Evolutionary conservation across 2,888 invertebrate species (phyloP), one percentile per base, ranked within the genome.

Genomic region (Tethea ocularis): DNA sequence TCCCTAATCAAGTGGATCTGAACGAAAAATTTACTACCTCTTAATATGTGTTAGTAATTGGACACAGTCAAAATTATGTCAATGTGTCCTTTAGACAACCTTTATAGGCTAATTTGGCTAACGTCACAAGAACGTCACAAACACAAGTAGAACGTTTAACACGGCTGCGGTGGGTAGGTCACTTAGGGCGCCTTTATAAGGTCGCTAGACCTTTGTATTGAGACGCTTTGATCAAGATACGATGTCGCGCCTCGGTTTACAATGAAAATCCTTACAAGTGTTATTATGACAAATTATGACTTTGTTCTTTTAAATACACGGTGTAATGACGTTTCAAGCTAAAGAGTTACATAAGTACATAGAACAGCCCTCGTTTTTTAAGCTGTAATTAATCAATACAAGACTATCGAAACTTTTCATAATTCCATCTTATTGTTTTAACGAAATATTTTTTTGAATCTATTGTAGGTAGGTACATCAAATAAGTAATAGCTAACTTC

Each of bases 21-120:
- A n/a, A n/a, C n/a, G n/a, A n/a, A n/a, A n/a, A n/a, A n/a, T n/a
- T n/a, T n/a, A n/a, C n/a, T n/a, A n/a, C n/a, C n/a, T n/a, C n/a
- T n/a, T n/a, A n/a, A n/a, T n/a, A n/a, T n/a, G n/a, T n/a, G n/a
- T n/a, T n/a, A n/a, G n/a, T n/a, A n/a, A n/a, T n/a, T n/a, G n/a
- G n/a, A 33, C 13, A 20, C 46, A 20, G 15, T 20, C 20, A 38
- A 56, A 51, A 46, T 29, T 52, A 41, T 57, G 52, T 13, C 13
- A 33, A 33, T 59, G 11, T 57, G 67, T 64, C 66, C 65, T 71
- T 63, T 22, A 66, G 67, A 69, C 69, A 63, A 68, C 71, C 69
- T 64, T 29, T 36, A 36, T 20, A n/a, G 15, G 13, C 26, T 62
- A 60, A 69, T 67, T 62, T 62, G 63, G 65, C 56, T 60, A 29